Conservation (phyloP, 1,140 invertebrate genomes). For the Polypedilum pembai region DNA sequence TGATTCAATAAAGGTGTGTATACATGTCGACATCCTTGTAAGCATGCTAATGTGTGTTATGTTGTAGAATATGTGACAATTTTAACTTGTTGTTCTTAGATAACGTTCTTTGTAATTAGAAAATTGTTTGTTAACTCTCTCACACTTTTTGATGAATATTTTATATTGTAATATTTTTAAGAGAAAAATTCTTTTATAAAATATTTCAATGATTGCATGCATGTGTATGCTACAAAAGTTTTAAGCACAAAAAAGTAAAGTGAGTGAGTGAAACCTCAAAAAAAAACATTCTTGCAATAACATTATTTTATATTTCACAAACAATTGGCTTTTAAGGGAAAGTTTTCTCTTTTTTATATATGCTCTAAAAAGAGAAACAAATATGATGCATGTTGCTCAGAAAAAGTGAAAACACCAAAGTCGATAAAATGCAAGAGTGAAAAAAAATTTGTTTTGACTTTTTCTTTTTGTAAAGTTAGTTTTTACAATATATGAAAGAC, state of each 20-base stretch:
- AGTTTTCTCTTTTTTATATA: background rate
- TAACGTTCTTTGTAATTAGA: no score
- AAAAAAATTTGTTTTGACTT: background rate
- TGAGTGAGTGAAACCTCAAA: background rate
- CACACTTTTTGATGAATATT: no score
- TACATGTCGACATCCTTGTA: no score
- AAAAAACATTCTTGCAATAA: background rate
- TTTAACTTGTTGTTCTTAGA: no score
- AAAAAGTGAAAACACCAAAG: background rate
- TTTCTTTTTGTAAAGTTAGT: no score
- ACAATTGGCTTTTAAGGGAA: constrained; percentile 12
- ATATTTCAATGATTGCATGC: no score
- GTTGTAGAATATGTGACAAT: no score
- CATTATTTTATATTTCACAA: constrained; percentile 14
- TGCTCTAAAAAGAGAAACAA: background rate
- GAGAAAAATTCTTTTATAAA: no score
- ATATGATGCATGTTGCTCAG: background rate
- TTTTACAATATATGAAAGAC: background rate
- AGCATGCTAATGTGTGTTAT: no score
- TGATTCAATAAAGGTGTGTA: no score
- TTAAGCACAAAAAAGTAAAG: background rate
- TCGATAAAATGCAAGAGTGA: constrained; percentile 3
- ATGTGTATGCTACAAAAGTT: background rate
- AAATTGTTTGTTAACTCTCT: no score
- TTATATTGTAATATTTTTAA: no score